Evolutionary conservation across 2,113 vertebrate genomes (phyloP).

Genomic region (Carlito syrichta): DNA sequence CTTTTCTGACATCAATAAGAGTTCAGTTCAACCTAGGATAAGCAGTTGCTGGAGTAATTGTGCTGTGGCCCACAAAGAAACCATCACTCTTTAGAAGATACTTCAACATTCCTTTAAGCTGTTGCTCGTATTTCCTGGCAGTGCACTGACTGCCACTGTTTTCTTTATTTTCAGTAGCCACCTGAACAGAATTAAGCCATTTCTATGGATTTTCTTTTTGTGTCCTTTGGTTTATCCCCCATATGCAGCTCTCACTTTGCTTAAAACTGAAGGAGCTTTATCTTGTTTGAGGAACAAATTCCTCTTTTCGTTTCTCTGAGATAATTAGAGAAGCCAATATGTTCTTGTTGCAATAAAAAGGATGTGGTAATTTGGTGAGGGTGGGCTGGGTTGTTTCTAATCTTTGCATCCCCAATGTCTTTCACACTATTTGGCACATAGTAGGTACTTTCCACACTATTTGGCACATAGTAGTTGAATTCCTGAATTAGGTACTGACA

Average conservation of each 20-base stretch:
- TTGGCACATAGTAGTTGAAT: background rate
- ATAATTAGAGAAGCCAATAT: background rate
- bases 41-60: background rate
- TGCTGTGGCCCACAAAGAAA: background rate
- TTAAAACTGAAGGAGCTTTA: slow-evolving; percentile 33
- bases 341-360: background rate
- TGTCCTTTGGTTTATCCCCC: slow-evolving; percentile 1
- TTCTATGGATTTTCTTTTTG: slow-evolving; percentile 44
- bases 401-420: background rate
- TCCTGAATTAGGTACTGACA: background rate
- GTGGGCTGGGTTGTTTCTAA: background rate
- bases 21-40: background rate
- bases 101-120: background rate
- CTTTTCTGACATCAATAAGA: background rate
- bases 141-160: background rate
- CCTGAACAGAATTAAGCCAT: background rate
- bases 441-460: background rate
- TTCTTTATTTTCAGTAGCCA: slow-evolving; percentile 12
- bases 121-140: background rate
- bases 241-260: background rate
- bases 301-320: background rate
- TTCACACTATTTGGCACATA: background rate
- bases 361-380: background rate
- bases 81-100: background rate
- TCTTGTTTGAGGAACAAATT: background rate